phyloP scores from a whole-genome alignment of 2,113 vertebrate species.

The Brachirus orientalis region DNA sequence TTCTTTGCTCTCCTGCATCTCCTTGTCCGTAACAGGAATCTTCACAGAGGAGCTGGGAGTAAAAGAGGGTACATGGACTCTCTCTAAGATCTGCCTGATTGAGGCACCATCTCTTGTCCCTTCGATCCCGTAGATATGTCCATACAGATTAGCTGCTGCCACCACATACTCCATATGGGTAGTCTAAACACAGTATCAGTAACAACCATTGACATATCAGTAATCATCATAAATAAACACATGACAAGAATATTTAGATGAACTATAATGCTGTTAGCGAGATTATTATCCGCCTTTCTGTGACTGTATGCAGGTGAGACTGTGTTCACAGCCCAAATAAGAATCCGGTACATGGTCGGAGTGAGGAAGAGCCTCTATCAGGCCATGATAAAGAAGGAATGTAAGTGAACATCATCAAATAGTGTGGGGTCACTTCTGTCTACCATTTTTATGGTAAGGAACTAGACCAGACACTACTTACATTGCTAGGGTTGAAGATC shows the following conservation, averaged over 20 bases:
- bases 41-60: slow-evolving; percentile 62
- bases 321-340: slow-evolving; percentile 49
- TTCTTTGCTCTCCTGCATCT: slow-evolving; percentile 60
- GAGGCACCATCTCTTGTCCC: slow-evolving; percentile 56
- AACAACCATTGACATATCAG: too few relatives aligned
- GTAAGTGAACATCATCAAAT: slow-evolving; percentile 21
- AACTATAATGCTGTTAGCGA: slow-evolving; percentile 1
- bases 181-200: slow-evolving; percentile 67
- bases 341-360: slow-evolving; percentile 29
- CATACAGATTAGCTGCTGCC: slow-evolving; percentile 87
- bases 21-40: slow-evolving; percentile 72
- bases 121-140: slow-evolving; percentile 77
- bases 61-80: slow-evolving; percentile 64
- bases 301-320: slow-evolving; percentile 30
- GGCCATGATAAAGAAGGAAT: slow-evolving; percentile 63
- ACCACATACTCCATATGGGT: slow-evolving; percentile 85
- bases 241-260: too few relatives aligned
- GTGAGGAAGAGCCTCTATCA: slow-evolving; percentile 51
- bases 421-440: slow-evolving; percentile 20
- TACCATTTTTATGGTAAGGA: background rate
- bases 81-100: slow-evolving; percentile 58
- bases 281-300: slow-evolving; percentile 41
- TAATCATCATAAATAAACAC: too few relatives aligned
- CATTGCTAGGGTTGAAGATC: slow-evolving; percentile 80
- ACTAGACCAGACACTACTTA: slow-evolving; percentile 71